Evolutionary conservation across 2,797 vertebrate species (phyloP).

Genomic region (Syndactyla subalaris): DNA sequence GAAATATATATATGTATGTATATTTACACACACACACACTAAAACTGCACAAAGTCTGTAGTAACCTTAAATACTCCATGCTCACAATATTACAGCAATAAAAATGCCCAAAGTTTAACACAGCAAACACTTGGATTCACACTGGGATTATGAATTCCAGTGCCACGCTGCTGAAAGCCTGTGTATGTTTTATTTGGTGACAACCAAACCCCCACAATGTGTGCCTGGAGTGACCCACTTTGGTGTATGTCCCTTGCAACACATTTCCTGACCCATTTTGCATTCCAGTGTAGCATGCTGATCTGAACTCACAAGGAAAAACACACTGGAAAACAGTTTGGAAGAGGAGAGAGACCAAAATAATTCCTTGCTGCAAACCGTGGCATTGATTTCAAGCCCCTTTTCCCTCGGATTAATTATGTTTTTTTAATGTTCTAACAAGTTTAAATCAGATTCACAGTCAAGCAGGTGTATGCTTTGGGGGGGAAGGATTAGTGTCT

Average conservation of each 20-base stretch:
- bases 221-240: background rate
- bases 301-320: background rate
- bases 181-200: background rate
- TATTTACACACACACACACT: background rate
- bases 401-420: background rate
- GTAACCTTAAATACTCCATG: background rate
- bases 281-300: background rate
- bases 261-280: background rate
- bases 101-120: background rate
- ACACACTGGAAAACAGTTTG: background rate
- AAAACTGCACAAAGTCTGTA: background rate
- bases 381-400: background rate
- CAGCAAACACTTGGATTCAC: background rate
- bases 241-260: background rate
- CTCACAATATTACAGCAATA: background rate
- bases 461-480: background rate
- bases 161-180: background rate
- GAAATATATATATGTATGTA: no score
- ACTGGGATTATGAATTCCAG: background rate
- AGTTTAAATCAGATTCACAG: background rate
- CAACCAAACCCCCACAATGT: background rate
- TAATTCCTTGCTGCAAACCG: background rate
- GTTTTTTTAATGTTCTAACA: background rate
- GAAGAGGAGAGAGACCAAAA: background rate
- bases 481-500: background rate